A percentile compares a stretch with the other conserved stretches of the same genome.
Evolutionary conservation across 2,113 vertebrate species (phyloP).

Genomic region (Erythrolamprus reginae): DNA sequence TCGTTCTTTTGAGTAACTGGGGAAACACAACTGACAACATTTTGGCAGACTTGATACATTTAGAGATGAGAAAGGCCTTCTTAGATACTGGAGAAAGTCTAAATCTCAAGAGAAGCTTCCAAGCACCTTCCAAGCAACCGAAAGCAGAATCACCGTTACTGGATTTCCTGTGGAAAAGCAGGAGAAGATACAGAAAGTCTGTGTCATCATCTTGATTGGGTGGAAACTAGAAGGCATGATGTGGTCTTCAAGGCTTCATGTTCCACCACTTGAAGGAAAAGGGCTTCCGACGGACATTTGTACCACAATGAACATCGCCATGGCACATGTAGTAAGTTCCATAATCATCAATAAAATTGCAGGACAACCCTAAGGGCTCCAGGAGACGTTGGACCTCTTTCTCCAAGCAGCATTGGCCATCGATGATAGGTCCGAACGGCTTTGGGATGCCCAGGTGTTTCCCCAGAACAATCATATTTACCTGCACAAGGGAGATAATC

Average conservation of each 20-base stretch:
- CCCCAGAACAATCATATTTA: constrained; percentile 89
- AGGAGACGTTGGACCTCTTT: constrained; percentile 70
- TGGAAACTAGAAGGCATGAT: background rate
- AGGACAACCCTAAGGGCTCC: constrained; percentile 76
- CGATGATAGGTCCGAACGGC: constrained; percentile 80
- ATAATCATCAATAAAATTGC: constrained; percentile 82
- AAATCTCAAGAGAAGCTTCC: background rate
- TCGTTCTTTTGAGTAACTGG: background rate
- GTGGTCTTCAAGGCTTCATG: constrained; percentile 64
- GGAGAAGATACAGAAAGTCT: background rate
- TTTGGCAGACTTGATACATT: background rate
- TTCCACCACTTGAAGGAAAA: constrained; percentile 87
- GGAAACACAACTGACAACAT: background rate
- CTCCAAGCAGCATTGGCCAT: constrained; percentile 77
- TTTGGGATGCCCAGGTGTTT: constrained; percentile 84
- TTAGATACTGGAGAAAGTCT: background rate
- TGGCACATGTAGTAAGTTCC: constrained; percentile 70
- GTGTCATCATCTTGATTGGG: background rate
- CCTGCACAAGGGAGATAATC: constrained; percentile 58
- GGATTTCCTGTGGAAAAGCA: background rate
- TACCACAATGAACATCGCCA: constrained; percentile 86
- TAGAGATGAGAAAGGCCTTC: background rate
- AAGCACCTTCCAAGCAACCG: background rate
- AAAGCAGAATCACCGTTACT: background rate
- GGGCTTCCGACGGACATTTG: constrained; percentile 77